A percentile compares a stretch with the other conserved stretches of the same genome.
Evolutionary conservation across 2,888 invertebrate genomes (phyloP).

Genomic region (Campopleginae sp.): DNA sequence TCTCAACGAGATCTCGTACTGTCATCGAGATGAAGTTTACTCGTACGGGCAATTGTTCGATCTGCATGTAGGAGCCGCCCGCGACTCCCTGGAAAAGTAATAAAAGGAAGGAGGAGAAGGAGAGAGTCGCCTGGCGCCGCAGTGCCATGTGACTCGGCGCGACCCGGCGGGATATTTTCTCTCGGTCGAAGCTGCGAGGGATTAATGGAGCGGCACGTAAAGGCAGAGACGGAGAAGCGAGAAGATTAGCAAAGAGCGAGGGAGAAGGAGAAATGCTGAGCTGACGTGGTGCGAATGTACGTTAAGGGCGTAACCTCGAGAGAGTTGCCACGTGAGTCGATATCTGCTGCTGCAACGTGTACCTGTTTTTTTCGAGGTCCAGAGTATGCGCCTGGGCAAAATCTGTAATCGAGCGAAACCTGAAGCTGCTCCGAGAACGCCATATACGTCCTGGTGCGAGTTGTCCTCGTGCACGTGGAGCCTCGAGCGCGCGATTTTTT

Average conservation of each 20-base stretch:
- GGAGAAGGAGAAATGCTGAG: conserved; percentile 23
- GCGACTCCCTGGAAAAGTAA: conserved; percentile 68
- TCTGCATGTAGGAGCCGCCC: conserved; percentile 33
- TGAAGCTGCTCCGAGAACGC: conserved; percentile 61
- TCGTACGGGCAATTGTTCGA: neutral
- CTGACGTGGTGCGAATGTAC: neutral
- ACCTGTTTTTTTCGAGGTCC: neutral
- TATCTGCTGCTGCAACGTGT: neutral
- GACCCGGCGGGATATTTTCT: conserved; percentile 48
- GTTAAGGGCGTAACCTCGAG: conserved; percentile 15
- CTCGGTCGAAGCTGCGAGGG: conserved; percentile 30
- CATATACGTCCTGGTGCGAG: conserved; percentile 67
- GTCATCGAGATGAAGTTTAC: conserved; percentile 8
- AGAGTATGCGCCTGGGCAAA: no score
- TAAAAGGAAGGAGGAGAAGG: conserved; percentile 65
- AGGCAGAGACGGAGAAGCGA: conserved; percentile 26
- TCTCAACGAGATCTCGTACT: conserved; percentile 4
- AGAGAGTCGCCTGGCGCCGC: conserved; percentile 77
- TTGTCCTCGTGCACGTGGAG: conserved; percentile 31
- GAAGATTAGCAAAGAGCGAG: conserved; percentile 42
- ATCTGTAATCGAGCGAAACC: conserved; percentile 69
- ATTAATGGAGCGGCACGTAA: conserved; percentile 57
- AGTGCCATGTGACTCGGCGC: conserved; percentile 75
- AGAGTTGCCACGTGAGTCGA: neutral
- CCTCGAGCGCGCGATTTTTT: neutral